Conservation (phyloP, 2,113 vertebrate genomes). For the Sciurus niger region DNA sequence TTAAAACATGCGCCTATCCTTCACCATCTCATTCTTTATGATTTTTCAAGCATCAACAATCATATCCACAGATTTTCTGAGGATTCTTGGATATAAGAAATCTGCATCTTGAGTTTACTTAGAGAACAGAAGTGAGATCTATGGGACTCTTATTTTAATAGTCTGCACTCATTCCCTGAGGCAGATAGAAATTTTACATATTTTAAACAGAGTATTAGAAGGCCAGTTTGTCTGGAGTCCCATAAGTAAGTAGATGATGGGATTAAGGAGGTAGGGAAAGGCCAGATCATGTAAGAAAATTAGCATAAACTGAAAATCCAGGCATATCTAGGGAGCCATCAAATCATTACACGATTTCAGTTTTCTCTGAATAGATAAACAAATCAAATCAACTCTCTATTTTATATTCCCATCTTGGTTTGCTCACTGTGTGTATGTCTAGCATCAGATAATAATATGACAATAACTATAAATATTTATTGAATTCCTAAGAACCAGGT, state of each 20-base stretch:
- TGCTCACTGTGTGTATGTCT: neutral
- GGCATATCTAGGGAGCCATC: neutral
- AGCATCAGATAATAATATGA: neutral
- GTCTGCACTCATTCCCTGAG: neutral
- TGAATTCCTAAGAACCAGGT: neutral
- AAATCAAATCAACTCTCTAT: neutral
- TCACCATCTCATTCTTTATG: neutral
- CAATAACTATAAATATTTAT: neutral
- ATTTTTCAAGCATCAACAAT: slow-evolving; percentile 33
- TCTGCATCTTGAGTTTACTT: neutral
- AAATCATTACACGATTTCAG: neutral
- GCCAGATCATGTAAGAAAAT: neutral
- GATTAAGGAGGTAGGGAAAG: neutral
- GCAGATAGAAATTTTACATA: neutral
- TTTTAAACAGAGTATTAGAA: neutral
- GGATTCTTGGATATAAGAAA: neutral
- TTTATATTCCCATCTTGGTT: neutral
- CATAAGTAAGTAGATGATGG: slow-evolving; percentile 3
- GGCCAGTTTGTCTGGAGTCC: neutral
- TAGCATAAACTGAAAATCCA: neutral
- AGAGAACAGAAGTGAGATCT: neutral
- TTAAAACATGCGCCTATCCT: neutral
- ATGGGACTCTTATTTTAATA: neutral
- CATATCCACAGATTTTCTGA: neutral
- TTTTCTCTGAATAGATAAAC: slow-evolving; percentile 46